Base-by-base conservation (phyloP, 2,113 vertebrate genomes). In the Chaenocephalus aceratus region DNA sequence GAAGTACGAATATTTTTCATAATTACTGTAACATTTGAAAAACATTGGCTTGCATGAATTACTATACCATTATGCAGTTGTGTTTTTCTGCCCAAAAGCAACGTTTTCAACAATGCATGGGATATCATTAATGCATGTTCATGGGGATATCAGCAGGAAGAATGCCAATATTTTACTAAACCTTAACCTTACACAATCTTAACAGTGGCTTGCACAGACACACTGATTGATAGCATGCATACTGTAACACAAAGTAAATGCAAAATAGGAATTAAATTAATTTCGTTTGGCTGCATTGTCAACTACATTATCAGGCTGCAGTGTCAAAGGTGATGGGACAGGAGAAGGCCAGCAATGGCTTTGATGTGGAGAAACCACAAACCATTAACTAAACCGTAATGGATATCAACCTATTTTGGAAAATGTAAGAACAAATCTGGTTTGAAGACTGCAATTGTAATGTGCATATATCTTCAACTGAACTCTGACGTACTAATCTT, bases 21-120 rank as follows among this genome's bases (percentile, higher is more conserved):
- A 95, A 95, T 95, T 95, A 94, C 89, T 92, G 92, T 84, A 92
- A 92, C 93, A 94, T 93, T 93, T 94, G 91, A 91, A 94, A 94
- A 91, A 94, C 90, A 94, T 89, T 89, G 93, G 89, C 86, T 86
- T 84, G 88, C 81, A 88, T 92, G 90, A 93, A 93, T 94, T 89
- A 93, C 91, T 91, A 89, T 86, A 92, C 78, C 85, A 91, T 94
- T 92, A 92, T 87, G 83, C 77, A 82, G 84, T 87, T 91, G 81
- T 91, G 92, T 94, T 93, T 91, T 82, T 84, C 84, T 89, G 89
- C 90, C 92, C 90, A 79, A 87, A 90, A 93, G 93, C 89, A 84
- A 94, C 83, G 83, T 92, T 93, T 92, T 90, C 78, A 92, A 86
- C 88, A 83, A 89, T 91, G 89, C 85, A 83, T 86, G 85, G 77